These are phyloP conservation scores for Telenomus remus DNA, from an alignment of 1,140 invertebrate genomes.

Conservation along the genomic window DNA sequence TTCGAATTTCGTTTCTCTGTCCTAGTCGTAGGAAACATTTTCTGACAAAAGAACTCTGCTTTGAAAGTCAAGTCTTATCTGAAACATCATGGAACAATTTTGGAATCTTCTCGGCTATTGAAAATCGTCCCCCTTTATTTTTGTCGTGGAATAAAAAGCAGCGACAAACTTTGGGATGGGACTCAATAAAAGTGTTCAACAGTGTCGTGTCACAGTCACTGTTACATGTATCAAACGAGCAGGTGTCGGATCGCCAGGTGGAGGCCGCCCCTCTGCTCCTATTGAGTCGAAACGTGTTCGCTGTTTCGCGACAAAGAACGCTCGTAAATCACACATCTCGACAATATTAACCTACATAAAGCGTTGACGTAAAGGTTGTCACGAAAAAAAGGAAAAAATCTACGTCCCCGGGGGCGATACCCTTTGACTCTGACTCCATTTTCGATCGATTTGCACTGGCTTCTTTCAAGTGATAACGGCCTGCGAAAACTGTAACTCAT, in stretches of 20 bases:
- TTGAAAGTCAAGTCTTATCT: too few species aligned
- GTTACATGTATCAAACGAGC: constrained; percentile 41
- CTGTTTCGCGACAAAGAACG: constrained; percentile 31
- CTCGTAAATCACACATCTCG: constrained; percentile 56
- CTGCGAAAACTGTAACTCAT: constrained; percentile 6
- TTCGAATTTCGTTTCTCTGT: not conserved
- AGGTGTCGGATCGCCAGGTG: constrained; percentile 54
- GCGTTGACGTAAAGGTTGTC: constrained; percentile 25
- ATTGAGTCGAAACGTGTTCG: constrained; percentile 28
- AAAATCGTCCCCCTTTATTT: too few species aligned
- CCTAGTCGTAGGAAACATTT: too few species aligned
- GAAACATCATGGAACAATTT: too few species aligned
- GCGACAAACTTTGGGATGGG: not conserved
- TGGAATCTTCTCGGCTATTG: too few species aligned
- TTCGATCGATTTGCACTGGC: constrained; percentile 14
- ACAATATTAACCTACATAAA: constrained; percentile 57
- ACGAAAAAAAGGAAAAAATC: constrained; percentile 20
- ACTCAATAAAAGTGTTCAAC: constrained; percentile 14
- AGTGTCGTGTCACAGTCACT: constrained; percentile 22
- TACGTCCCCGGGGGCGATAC: not conserved
- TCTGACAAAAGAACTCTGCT: too few species aligned
- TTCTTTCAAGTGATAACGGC: constrained; percentile 5
- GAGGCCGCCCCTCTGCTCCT: constrained; percentile 35
- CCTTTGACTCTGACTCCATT: constrained; percentile 15
- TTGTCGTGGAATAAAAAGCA: too few species aligned